A percentile compares a stretch with the other conserved stretches of the same genome.
Conservation (phyloP, 2,113 vertebrate genomes). For the Fregetta grallaria region DNA sequence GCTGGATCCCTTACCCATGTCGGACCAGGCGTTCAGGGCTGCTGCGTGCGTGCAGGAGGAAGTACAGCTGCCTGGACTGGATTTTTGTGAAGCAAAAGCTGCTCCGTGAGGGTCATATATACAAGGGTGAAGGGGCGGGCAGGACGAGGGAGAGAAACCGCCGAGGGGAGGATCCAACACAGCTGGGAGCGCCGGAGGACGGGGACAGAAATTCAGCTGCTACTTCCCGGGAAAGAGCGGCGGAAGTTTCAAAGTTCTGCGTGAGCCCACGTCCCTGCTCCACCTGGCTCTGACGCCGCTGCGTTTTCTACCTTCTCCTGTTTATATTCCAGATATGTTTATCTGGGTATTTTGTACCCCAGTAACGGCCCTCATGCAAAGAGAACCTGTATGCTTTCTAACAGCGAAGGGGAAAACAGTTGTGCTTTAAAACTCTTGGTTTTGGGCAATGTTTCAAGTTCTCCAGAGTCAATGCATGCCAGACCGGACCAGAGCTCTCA, state of each 20-base stretch:
- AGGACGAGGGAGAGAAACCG: neutral
- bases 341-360: neutral
- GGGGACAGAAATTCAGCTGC: neutral
- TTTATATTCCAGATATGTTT: accelerated
- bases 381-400: neutral
- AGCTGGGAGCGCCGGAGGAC: neutral
- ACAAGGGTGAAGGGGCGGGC: neutral
- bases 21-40: neutral
- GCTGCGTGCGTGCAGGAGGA: neutral
- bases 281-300: neutral
- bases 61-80: neutral
- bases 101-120: neutral
- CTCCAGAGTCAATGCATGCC: neutral
- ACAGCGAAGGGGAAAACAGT: neutral
- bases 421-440: neutral
- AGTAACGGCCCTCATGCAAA: neutral
- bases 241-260: neutral
- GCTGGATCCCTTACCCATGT: constrained; percentile 44
- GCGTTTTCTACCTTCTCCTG: neutral
- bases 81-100: neutral
- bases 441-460: neutral
- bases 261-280: neutral
- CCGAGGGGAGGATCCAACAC: neutral
- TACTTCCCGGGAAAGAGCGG: neutral
- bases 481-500: neutral